Evolutionary conservation across 2,113 vertebrate genomes (phyloP).

Genomic region (Boleophthalmus pectinirostris): DNA sequence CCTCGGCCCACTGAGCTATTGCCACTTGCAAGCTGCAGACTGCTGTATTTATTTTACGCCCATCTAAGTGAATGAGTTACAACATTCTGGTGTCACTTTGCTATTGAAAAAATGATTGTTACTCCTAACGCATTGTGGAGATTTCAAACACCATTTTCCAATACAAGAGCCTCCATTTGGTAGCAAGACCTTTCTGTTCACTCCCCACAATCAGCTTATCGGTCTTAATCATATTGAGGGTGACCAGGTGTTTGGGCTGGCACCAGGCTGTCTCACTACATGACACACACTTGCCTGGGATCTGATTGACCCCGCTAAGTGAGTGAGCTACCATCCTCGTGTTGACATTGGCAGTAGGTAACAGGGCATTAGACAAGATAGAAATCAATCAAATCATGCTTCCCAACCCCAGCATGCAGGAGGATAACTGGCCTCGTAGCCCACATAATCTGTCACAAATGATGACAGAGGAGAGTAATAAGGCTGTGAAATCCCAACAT

Average conservation of each 20-base stretch:
- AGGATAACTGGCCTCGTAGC: conserved; percentile 69
- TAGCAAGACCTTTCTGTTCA: neutral
- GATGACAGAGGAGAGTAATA: conserved; percentile 73
- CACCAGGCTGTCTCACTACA: conserved; percentile 51
- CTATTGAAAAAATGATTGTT: no score
- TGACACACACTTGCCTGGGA: conserved; percentile 72
- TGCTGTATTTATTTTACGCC: no score
- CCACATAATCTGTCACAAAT: conserved; percentile 70
- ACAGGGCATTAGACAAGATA: conserved; percentile 71
- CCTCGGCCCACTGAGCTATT: no score
- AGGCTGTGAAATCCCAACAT: conserved; percentile 50
- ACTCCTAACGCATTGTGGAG: no score
- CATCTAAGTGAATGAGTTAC: no score
- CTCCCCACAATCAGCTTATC: neutral
- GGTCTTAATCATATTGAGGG: neutral
- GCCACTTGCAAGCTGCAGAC: no score
- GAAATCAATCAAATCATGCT: conserved; percentile 77
- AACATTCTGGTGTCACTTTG: no score
- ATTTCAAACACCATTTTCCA: neutral
- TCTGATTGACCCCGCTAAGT: conserved; percentile 79
- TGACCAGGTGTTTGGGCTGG: conserved; percentile 14
- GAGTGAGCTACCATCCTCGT: conserved; percentile 61
- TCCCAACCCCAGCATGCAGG: conserved; percentile 70
- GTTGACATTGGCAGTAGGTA: conserved; percentile 73
- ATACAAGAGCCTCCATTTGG: neutral